Evolutionary conservation across 2,797 vertebrate species (phyloP), one percentile per base, ranked within the genome.

Genomic region (Mormyrops attenuatus): DNA sequence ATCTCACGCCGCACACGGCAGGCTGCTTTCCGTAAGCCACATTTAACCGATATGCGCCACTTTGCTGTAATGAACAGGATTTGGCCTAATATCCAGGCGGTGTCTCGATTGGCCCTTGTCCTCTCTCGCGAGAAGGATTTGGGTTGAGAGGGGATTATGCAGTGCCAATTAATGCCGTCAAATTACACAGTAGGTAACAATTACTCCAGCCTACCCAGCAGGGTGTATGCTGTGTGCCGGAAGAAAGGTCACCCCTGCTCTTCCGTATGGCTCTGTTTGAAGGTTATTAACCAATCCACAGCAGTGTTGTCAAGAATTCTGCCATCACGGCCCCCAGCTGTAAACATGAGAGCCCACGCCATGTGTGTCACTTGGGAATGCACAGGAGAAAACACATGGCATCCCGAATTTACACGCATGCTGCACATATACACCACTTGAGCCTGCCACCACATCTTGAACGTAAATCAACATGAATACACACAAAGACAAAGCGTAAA

Each of bases 121-220:
- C 85, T 92, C 89, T 90, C 84, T 87, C 77, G 90, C 88, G 60
- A 57, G 88, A 92, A 92, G 91, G 93, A 91, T 66, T 13, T 60
- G 89, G 89, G 92, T 93, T 91, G 88, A 22, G 90, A 1, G 69
- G 30, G 89, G 92, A 91, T 91, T 91, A 91, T 91, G 87, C 93
- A 90, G 89, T 90, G 91, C 90, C 88, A 91, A 93, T 94, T 93
- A 94, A 93, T 92, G 92, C 92, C 93, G 93, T 93, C 93, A 94
- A 94, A 95, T 95, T 94, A 94, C 91, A 95, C 92, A 91, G 86
- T 90, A 88, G 87, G 63, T 91, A 90, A 92, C 91, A 92, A 93
- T 47, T 57, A 38, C 52, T 60, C 55, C 77, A 52, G 77, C 77
- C 88, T 89, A 38, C 52, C 52, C 73, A 44, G 77, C 20, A 20